Evolutionary conservation across 2,113 vertebrate species (phyloP).

Genomic region (Cynopterus brachyotis): DNA sequence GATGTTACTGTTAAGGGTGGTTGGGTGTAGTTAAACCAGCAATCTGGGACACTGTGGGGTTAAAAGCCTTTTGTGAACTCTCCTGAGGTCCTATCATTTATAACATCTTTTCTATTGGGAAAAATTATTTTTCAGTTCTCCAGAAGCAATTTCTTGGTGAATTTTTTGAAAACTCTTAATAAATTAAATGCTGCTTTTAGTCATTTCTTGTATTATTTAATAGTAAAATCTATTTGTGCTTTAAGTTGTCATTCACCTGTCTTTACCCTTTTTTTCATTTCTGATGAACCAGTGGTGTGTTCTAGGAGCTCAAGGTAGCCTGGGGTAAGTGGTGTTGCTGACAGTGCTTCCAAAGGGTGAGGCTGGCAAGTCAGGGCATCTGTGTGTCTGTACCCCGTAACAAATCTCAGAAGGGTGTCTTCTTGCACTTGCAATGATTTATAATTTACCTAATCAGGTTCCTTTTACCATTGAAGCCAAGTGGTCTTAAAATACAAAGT

Average conservation of each 20-base stretch:
- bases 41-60: neutral
- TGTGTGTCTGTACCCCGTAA: neutral
- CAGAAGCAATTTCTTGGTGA: neutral
- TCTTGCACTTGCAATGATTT: neutral
- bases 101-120: constrained; percentile 7
- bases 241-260: neutral
- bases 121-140: neutral
- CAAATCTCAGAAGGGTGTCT: neutral
- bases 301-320: neutral
- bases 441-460: neutral
- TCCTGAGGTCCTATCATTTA: neutral
- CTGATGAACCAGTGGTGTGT: neutral
- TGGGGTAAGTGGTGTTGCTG: neutral
- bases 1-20: neutral
- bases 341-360: neutral
- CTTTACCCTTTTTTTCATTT: neutral
- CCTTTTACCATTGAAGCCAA: neutral
- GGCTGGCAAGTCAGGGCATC: neutral
- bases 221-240: neutral
- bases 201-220: neutral
- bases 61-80: neutral
- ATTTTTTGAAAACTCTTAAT: neutral
- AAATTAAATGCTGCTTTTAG: neutral
- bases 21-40: neutral
- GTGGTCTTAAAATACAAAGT: neutral